phyloP scores from a whole-genome alignment of 1,140 invertebrate genomes.

The Oryctes rhinoceros region DNA sequence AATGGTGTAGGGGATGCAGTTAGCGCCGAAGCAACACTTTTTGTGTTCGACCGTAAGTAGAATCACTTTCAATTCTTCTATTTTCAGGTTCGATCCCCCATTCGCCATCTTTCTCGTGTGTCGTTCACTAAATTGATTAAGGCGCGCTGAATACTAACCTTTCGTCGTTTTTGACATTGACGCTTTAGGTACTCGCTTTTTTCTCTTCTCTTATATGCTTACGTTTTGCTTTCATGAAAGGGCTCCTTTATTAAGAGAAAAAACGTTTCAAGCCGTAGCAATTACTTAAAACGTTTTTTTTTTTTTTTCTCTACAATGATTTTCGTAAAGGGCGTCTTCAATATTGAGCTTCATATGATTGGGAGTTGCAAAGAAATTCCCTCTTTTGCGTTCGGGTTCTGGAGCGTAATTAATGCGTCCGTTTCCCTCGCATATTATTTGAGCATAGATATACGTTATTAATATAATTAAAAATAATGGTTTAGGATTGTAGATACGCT shows the following conservation, averaged over 20 bases:
- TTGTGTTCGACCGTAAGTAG: conserved; percentile 86
- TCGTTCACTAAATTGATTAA: conserved; percentile 30
- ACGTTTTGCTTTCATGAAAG: conserved; percentile 18
- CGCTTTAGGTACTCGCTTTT: conserved; percentile 4
- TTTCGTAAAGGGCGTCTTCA: background rate
- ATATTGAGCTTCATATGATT: conserved; percentile 27
- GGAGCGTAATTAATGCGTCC: no score
- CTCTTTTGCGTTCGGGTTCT: no score
- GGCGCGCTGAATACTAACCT: conserved; percentile 22
- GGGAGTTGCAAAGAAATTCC: background rate
- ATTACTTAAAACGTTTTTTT: conserved; percentile 32
- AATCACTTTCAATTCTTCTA: conserved; percentile 26
- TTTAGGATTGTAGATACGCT: no score
- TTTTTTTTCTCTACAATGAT: background rate
- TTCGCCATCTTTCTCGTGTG: background rate
- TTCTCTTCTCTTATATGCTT: background rate
- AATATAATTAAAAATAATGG: no score
- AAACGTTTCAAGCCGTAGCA: conserved; percentile 17
- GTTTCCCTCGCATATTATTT: no score
- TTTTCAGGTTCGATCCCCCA: background rate
- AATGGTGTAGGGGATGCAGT: conserved; percentile 96
- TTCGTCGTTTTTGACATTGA: conserved; percentile 29
- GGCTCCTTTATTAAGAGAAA: conserved; percentile 28
- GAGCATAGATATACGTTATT: no score
- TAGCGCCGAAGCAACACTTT: conserved; percentile 84